Percentiles rank a stretch among this genome's conserved stretches.
These are phyloP conservation scores for Hormaphis cornu DNA, from an alignment of 1,140 invertebrate species.

Conservation along the genomic window DNA sequence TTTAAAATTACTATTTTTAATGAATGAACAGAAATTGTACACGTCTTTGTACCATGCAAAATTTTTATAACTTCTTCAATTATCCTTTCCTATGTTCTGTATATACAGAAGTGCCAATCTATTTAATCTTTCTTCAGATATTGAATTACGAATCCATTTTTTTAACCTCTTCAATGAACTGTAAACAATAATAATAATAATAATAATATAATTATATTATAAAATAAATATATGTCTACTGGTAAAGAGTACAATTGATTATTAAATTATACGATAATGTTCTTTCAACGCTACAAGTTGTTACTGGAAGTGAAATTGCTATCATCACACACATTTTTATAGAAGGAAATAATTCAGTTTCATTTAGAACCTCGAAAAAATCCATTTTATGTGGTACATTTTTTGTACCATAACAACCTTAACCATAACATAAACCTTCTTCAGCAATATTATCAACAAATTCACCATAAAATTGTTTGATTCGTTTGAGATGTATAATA, in stretches of 20 bases:
- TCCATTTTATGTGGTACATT: background rate
- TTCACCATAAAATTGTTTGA: background rate
- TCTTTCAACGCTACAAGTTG: background rate
- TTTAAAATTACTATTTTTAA: too few species aligned
- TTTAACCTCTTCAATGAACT: background rate
- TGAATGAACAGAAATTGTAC: too few species aligned
- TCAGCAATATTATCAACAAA: background rate
- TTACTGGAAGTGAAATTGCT: background rate
- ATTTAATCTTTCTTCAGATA: too few species aligned
- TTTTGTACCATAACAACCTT: background rate
- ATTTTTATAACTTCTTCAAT: too few species aligned
- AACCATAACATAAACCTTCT: background rate
- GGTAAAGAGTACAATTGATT: background rate
- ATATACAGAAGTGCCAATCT: too few species aligned
- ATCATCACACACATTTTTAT: background rate
- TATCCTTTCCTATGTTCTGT: too few species aligned
- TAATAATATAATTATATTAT: background rate
- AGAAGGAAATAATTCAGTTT: background rate
- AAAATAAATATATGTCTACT: background rate
- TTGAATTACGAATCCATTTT: background rate
- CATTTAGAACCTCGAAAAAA: background rate
- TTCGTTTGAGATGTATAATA: background rate
- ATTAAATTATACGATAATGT: background rate
- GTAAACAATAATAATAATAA: background rate
- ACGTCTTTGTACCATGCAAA: too few species aligned